Conservation (phyloP, 2,888 invertebrate genomes). For the Conomelus anceps region DNA sequence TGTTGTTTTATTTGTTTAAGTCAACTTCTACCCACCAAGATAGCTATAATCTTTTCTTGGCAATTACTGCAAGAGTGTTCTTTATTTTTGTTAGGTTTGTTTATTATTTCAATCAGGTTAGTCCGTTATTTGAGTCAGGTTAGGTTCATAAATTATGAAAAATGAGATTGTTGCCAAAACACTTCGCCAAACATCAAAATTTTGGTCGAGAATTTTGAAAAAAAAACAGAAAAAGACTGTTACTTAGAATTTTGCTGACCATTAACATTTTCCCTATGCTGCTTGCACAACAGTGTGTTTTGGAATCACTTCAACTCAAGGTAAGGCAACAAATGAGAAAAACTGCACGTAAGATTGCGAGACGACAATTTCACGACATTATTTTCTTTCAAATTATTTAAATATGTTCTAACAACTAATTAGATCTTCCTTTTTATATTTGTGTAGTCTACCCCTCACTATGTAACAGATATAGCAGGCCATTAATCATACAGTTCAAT, state of each 20-base stretch:
- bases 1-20: neutral
- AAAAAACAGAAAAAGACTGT: neutral
- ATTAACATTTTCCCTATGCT: conserved; percentile 34
- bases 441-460: neutral
- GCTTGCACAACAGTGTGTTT: conserved; percentile 81
- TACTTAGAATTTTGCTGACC: conserved; percentile 1
- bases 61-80: neutral
- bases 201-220: neutral
- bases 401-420: neutral
- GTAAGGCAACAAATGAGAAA: conserved; percentile 56
- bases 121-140: neutral
- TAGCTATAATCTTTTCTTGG: neutral
- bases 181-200: neutral
- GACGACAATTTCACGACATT: neutral
- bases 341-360: conserved; percentile 15
- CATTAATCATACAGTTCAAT: too few species aligned
- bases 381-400: neutral
- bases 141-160: neutral
- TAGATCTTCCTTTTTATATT: neutral
- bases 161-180: neutral
- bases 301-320: conserved; percentile 99
- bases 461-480: neutral
- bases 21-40: neutral
- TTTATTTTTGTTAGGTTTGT: neutral
- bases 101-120: neutral